Percentiles rank a stretch among this genome's conserved stretches.
phyloP scores from a whole-genome alignment of 2,888 invertebrate genomes.

The Tenthredo notha region DNA sequence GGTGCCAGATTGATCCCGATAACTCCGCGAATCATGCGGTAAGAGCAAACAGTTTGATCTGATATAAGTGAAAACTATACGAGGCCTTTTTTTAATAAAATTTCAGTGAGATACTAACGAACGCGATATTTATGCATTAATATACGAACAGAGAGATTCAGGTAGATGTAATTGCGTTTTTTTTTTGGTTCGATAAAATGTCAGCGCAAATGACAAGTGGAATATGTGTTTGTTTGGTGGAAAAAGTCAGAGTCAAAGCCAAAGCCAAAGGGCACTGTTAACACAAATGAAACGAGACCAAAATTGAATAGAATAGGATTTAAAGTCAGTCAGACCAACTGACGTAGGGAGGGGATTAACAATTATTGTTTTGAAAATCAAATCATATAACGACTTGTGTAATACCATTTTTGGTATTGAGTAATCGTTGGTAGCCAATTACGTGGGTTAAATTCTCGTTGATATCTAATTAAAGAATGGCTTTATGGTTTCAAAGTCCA shows the following conservation, averaged over 20 bases:
- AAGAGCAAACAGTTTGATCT: neutral
- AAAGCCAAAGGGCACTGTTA: neutral
- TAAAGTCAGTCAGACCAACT: neutral
- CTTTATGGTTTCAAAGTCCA: neutral
- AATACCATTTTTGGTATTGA: neutral
- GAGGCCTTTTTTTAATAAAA: neutral
- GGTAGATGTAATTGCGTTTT: slow-evolving; percentile 1
- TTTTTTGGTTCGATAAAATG: slow-evolving; percentile 4
- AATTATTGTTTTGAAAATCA: slow-evolving; percentile 34
- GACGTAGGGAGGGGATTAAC: neutral
- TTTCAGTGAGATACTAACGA: neutral
- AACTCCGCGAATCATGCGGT: neutral
- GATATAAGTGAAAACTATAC: neutral
- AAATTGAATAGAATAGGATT: neutral
- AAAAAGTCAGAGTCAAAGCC: neutral
- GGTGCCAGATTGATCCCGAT: neutral
- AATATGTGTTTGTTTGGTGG: neutral
- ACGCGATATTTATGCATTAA: neutral
- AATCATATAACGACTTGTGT: slow-evolving; percentile 13
- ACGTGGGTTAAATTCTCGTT: slow-evolving; percentile 28
- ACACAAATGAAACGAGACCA: neutral
- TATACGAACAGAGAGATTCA: neutral
- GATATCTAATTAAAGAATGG: slow-evolving; percentile 41
- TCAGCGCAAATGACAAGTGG: neutral
- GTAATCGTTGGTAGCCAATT: neutral